Evolutionary conservation across 1,140 invertebrate species (phyloP).

Genomic region (Gonioctena quinquepunctata): DNA sequence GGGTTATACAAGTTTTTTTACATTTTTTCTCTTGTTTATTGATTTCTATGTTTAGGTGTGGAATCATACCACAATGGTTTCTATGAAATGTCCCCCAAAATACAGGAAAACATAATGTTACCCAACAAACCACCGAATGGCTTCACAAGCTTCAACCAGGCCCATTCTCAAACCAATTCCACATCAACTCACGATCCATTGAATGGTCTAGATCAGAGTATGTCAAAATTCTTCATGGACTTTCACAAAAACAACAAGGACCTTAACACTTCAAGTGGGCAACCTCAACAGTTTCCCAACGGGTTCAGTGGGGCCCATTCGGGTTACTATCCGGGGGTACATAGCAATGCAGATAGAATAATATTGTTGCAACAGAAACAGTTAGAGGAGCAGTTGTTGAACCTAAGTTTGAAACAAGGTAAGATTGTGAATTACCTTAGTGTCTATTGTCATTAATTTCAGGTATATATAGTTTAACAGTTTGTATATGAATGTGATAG

Average conservation of each 20-base stretch:
- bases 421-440: too few relatives aligned
- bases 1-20: too few relatives aligned
- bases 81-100: constrained; percentile 31
- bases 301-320: constrained; percentile 31
- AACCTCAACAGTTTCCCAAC: constrained; percentile 27
- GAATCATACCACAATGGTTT: constrained; percentile 18
- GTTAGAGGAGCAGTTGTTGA: constrained; percentile 48
- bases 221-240: constrained; percentile 66
- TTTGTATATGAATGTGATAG: too few relatives aligned
- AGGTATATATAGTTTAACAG: too few relatives aligned
- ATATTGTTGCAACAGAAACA: constrained; percentile 48
- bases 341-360: constrained; percentile 23
- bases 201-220: constrained; percentile 55
- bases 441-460: too few relatives aligned
- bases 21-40: too few relatives aligned
- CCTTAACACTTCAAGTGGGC: not conserved
- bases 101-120: constrained; percentile 36
- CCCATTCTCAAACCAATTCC: constrained; percentile 1
- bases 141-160: constrained; percentile 18
- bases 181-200: constrained; percentile 21
- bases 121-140: constrained; percentile 29
- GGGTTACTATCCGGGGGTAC: constrained; percentile 20
- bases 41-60: constrained; percentile 1
- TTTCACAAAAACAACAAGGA: constrained; percentile 57
- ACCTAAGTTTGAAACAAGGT: constrained; percentile 41